These are phyloP conservation scores for Vulpes ferrilata DNA, from an alignment of 2,113 vertebrate species.

Conservation along the genomic window DNA sequence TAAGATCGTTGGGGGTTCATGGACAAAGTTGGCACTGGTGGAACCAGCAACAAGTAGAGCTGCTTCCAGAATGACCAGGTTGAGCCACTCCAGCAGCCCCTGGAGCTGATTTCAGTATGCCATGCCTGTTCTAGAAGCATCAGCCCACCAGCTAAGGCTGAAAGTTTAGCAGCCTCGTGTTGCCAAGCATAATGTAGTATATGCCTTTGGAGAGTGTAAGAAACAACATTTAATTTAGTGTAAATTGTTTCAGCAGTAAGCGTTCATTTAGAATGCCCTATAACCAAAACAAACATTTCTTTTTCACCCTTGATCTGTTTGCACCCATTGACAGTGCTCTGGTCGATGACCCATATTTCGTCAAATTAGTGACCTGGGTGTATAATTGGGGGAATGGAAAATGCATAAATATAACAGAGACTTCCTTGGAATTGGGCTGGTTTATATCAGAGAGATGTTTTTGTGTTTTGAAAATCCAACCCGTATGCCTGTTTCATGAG, in stretches of 20 bases:
- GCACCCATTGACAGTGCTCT: not conserved
- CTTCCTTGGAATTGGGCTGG: not conserved
- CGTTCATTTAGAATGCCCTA: not conserved
- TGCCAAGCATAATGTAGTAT: not conserved
- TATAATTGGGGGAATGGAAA: not conserved
- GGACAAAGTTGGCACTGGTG: not conserved
- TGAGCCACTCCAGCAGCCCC: fast-evolving
- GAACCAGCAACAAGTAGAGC: not conserved
- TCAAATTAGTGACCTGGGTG: not conserved
- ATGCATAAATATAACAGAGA: not conserved
- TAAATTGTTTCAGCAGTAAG: conserved; percentile 17
- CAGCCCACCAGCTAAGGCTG: not conserved
- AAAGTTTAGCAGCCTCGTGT: not conserved
- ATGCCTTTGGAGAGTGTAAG: not conserved
- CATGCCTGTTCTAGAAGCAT: not conserved
- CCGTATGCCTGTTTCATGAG: conserved; percentile 25
- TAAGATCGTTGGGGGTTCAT: not conserved
- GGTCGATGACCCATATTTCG: not conserved
- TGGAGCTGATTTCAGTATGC: not conserved
- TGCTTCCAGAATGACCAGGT: not conserved
- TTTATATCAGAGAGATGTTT: conserved; percentile 9
- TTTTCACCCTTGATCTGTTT: not conserved
- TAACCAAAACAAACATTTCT: not conserved
- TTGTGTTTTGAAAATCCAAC: conserved; percentile 19
- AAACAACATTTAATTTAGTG: conserved; percentile 5